phyloP scores from a whole-genome alignment of 2,113 vertebrate genomes.

The Herpetotheres cachinnans region DNA sequence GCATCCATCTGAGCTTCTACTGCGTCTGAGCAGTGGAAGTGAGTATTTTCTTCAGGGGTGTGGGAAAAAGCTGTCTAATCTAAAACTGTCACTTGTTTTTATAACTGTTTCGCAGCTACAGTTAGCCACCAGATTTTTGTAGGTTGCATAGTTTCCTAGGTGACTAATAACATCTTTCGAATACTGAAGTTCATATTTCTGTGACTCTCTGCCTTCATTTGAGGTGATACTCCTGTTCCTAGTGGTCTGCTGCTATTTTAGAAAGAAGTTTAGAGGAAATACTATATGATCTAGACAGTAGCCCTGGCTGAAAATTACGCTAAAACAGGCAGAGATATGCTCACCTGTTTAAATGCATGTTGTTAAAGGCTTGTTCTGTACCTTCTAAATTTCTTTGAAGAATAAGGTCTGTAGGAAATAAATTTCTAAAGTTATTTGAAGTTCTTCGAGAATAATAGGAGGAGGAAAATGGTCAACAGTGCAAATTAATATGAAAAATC shows the following conservation, averaged over 20 bases:
- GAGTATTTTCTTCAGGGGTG: neutral
- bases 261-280: neutral
- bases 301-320: neutral
- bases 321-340: neutral
- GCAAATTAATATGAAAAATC: neutral
- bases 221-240: neutral
- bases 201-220: neutral
- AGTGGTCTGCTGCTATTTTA: neutral
- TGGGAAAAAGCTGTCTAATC: neutral
- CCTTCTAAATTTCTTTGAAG: neutral
- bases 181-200: neutral
- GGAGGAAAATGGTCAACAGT: neutral
- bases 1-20: neutral
- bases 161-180: neutral
- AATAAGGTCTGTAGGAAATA: neutral
- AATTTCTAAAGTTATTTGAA: neutral
- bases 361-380: neutral
- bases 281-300: neutral
- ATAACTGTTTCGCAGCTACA: neutral
- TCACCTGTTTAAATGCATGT: neutral
- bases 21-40: neutral
- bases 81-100: neutral
- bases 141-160: neutral
- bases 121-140: neutral
- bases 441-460: neutral